phyloP scores from a whole-genome alignment of 2,888 invertebrate genomes.

The Lochmaea capreae region DNA sequence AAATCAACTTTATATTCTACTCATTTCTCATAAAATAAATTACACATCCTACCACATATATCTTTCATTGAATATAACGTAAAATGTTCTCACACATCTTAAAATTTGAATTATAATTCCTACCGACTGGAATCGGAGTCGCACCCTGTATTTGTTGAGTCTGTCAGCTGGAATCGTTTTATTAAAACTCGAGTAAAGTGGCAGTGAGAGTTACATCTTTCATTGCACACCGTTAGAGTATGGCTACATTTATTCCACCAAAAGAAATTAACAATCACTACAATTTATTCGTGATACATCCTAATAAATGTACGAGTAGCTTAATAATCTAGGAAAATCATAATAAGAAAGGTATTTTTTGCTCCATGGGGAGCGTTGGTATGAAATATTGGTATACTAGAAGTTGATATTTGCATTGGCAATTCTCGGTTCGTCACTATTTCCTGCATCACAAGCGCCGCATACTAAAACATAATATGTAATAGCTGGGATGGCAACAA shows the following conservation, averaged over 20 bases:
- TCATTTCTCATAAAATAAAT: background rate
- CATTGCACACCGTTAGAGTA: background rate
- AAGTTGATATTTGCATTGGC: no score
- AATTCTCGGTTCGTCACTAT: no score
- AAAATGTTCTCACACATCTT: background rate
- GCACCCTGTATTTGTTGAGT: conserved; percentile 2
- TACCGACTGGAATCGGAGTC: background rate
- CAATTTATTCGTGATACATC: background rate
- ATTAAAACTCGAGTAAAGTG: conserved; percentile 5
- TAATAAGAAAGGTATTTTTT: no score
- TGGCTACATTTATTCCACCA: background rate
- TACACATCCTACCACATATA: background rate
- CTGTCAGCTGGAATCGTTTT: background rate
- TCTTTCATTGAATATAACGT: background rate
- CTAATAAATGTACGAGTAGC: no score
- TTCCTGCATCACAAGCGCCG: no score
- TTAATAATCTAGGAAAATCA: no score
- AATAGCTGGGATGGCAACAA: no score
- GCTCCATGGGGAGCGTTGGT: no score
- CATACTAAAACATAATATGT: no score
- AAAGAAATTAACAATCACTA: background rate
- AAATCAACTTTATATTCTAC: background rate
- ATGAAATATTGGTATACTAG: no score
- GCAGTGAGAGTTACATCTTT: conserved; percentile 1
- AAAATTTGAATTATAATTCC: conserved; percentile 5